These are phyloP conservation scores for Protosalanx chinensis DNA, from an alignment of 2,797 vertebrate species.

Conservation along the genomic window DNA sequence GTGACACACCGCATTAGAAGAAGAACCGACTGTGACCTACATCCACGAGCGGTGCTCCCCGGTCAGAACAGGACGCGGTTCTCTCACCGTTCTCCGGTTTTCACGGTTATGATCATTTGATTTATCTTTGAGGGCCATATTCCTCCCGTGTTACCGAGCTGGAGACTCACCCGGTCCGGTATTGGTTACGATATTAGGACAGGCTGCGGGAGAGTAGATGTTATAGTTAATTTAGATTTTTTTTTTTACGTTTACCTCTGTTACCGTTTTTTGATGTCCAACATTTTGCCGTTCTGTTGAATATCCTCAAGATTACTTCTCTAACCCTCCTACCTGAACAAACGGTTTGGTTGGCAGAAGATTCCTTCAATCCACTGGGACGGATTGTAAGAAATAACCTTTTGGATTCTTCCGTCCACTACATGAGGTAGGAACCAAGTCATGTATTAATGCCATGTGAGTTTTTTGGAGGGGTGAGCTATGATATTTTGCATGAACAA, in stretches of 20 bases:
- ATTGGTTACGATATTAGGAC: slow-evolving; percentile 32
- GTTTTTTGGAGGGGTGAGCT: not conserved
- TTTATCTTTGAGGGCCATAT: slow-evolving; percentile 19
- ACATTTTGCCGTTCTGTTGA: slow-evolving; percentile 10
- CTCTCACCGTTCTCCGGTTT: not conserved
- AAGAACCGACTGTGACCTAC: slow-evolving; percentile 31
- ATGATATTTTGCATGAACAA: too few relatives aligned
- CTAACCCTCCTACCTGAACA: slow-evolving; percentile 26
- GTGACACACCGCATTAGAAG: slow-evolving; percentile 34
- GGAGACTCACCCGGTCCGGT: slow-evolving; percentile 22
- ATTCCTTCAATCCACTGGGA: slow-evolving; percentile 13
- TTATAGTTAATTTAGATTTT: not conserved
- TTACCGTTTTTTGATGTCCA: not conserved
- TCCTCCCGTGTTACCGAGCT: slow-evolving; percentile 10
- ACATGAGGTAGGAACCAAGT: slow-evolving; percentile 42
- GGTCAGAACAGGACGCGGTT: slow-evolving; percentile 5
- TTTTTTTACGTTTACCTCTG: not conserved
- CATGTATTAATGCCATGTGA: not conserved
- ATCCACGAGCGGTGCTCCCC: slow-evolving; percentile 24
- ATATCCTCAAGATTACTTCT: slow-evolving; percentile 43
- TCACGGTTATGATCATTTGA: slow-evolving; percentile 2
- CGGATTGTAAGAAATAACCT: slow-evolving; percentile 19
- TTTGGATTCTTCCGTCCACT: not conserved
- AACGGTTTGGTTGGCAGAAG: slow-evolving; percentile 29
- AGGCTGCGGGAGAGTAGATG: not conserved